Conservation (phyloP, 2,888 invertebrate species). For the Phorcus lineatus region DNA sequence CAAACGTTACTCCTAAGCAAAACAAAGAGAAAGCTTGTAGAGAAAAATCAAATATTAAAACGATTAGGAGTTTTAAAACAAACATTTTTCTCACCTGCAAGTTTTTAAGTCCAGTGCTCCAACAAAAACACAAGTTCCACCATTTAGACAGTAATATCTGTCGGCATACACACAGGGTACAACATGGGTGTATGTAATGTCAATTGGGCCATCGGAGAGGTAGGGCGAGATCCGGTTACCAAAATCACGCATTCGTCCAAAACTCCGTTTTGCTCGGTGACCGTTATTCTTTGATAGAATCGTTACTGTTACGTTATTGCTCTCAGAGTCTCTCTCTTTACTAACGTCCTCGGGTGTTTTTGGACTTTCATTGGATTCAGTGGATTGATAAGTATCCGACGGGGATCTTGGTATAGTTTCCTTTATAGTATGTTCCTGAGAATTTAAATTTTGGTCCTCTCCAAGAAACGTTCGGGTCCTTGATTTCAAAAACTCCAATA, state of each 20-base stretch:
- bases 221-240: slow-evolving; percentile 38
- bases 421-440: slow-evolving; percentile 2
- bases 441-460: slow-evolving; percentile 1
- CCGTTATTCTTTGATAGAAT: slow-evolving; percentile 16
- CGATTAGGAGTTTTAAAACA: background rate
- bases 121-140: slow-evolving; percentile 62
- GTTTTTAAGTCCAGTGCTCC: slow-evolving; percentile 64
- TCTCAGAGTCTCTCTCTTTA: background rate
- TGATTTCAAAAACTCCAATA: background rate
- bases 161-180: slow-evolving; percentile 55
- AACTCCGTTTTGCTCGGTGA: slow-evolving; percentile 38
- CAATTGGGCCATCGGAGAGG: slow-evolving; percentile 30
- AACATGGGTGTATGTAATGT: slow-evolving; percentile 56
- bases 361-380: background rate
- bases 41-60: background rate
- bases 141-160: slow-evolving; percentile 62
- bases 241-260: slow-evolving; percentile 14
- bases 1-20: background rate
- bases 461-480: slow-evolving; percentile 1
- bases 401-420: background rate
- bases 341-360: background rate
- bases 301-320: background rate
- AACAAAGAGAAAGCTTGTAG: background rate
- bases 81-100: slow-evolving; percentile 55
- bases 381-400: background rate